Conservation (phyloP, 2,113 vertebrate species). For the Camelus bactrianus region DNA sequence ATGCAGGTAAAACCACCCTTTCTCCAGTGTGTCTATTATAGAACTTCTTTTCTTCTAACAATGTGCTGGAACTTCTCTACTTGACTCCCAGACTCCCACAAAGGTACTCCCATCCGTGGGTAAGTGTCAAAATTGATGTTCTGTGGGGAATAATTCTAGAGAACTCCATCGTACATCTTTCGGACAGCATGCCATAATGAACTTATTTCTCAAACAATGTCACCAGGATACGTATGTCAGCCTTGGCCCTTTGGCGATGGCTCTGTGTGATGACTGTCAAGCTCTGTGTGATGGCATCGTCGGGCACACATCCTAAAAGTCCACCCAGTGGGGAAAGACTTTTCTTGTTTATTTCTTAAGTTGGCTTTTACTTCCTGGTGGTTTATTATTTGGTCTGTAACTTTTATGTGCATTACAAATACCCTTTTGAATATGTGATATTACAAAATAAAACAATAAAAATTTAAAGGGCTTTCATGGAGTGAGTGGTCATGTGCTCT, state of each 20-base stretch:
- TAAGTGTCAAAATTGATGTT: neutral
- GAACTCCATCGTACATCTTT: neutral
- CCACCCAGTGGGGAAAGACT: fast-evolving
- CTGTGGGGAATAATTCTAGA: neutral
- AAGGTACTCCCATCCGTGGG: neutral
- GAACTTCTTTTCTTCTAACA: neutral
- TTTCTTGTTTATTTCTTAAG: neutral
- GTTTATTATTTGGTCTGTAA: neutral
- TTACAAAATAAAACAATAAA: neutral
- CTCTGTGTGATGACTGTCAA: neutral
- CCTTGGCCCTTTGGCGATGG: neutral
- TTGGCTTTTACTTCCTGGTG: neutral
- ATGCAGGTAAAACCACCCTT: neutral
- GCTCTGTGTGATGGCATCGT: neutral
- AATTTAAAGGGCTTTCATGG: neutral
- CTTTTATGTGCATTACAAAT: neutral
- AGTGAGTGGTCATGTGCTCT: neutral
- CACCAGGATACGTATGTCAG: neutral
- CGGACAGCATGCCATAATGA: neutral
- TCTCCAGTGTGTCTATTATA: fast-evolving
- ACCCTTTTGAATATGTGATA: neutral
- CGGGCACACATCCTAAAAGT: neutral
- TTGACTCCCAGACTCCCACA: neutral
- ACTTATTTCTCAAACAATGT: neutral
- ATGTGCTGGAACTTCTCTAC: neutral